Conservation (phyloP, 1,140 invertebrate genomes). For the Macrosteles quadrilineatus region DNA sequence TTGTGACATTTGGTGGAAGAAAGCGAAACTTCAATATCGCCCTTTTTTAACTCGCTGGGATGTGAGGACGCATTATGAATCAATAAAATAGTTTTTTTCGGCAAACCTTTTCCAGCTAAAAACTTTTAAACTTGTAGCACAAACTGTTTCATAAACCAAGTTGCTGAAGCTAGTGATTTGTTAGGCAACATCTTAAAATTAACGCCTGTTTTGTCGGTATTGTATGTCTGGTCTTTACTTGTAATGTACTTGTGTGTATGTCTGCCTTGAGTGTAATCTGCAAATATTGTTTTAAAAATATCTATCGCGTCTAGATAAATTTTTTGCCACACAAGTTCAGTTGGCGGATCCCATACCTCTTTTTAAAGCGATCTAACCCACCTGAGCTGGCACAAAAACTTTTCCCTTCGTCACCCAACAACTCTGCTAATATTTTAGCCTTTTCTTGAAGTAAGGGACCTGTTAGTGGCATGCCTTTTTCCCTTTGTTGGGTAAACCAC, state of each 20-base stretch:
- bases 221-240: slow-evolving; percentile 37
- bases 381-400: not conserved
- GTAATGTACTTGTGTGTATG: no score
- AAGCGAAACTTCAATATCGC: slow-evolving; percentile 40
- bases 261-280: slow-evolving; percentile 3
- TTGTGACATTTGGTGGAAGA: slow-evolving; percentile 53
- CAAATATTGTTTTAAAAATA: slow-evolving; percentile 21
- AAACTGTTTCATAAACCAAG: slow-evolving; percentile 45
- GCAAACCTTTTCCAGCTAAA: slow-evolving; percentile 36
- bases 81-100: slow-evolving; percentile 41
- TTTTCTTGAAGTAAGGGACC: slow-evolving; percentile 24
- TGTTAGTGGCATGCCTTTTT: slow-evolving; percentile 19
- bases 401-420: slow-evolving; percentile 1
- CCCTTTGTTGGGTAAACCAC: slow-evolving; percentile 16
- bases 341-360: slow-evolving; percentile 18
- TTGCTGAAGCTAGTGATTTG: slow-evolving; percentile 16
- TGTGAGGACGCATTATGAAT: slow-evolving; percentile 46
- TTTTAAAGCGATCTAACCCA: slow-evolving; percentile 8
- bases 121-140: slow-evolving; percentile 42
- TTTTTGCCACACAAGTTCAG: slow-evolving; percentile 18
- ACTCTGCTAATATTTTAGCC: not conserved
- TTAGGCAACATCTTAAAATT: slow-evolving; percentile 33
- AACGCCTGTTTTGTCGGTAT: slow-evolving; percentile 38
- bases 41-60: slow-evolving; percentile 37
- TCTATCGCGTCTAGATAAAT: slow-evolving; percentile 7